Evolutionary conservation across 2,797 vertebrate species (phyloP), one percentile per base, ranked within the genome.

Genomic region (Pygocentrus nattereri): DNA sequence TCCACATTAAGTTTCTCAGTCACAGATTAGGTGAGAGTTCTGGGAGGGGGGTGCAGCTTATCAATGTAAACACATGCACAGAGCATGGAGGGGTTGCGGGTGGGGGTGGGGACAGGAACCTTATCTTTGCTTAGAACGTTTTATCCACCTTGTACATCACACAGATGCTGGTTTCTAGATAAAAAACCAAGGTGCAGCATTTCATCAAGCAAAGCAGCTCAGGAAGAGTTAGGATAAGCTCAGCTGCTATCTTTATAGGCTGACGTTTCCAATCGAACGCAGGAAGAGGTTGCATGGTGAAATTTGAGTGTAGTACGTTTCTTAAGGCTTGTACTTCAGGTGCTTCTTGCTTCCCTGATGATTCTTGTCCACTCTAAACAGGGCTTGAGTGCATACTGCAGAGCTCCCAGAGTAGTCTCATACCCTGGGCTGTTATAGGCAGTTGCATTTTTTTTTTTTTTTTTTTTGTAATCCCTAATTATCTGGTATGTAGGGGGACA

Each of bases 321-420:
- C 68, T 95, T 94, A 95, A 94, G 93, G 94, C 93, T 92, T 80
- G 90, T 90, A 88, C 89, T 86, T 85, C 82, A 87, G 90, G 89
- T 84, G 87, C 86, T 84, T 93, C 92, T 89, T 77, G 85, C 86
- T 92, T 94, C 92, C 93, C 92, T 93, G 93, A 93, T 85, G 78
- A 88, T 64, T 82, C 41, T 27, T 27, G 19, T 44, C 64, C 92
- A 86, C 88, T 88, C 72, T 82, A 87, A 90, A 89, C 81, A 79
- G 81, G 87, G 87, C 90, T 90, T 89, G 18, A 65, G 30, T 65
- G 62, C 64, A 41, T 27, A 41, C 64, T 23, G 91, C 34, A 23
- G 91, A 90, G 92, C 88, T 88, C 3, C 50, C 75, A 19, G 13
- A 18, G 15, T 8, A 27, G 34, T n/a, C 78, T 62, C 82, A 82